Evolutionary conservation across 2,797 vertebrate genomes (phyloP), one percentile per base, ranked within the genome.

Genomic region (Macropodus opercularis): DNA sequence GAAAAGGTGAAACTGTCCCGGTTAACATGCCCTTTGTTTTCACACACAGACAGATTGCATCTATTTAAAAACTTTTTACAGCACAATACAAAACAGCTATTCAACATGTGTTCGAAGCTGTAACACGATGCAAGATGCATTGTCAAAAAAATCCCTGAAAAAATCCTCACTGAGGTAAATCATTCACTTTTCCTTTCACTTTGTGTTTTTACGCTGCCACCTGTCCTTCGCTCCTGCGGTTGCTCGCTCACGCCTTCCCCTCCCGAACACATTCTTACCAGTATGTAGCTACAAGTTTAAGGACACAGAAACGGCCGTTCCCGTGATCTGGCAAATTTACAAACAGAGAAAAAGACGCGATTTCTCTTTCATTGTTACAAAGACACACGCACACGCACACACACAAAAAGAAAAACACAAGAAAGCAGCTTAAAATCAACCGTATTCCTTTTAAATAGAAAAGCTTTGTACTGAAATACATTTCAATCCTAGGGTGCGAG

Each of bases 111-210:
- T 93, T 86, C 92, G 83, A 90, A 91, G 93, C 93, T 94, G 94
- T 93, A 94, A 95, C 92, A 92, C 87, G 91, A 95, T 93, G 91
- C 92, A 92, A 88, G 90, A 93, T 92, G 92, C 89, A 94, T 93
- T 94, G 93, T 94, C 94, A 91, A 93, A 88, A 90, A 93, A 94
- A 95, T 97, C 95, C 96, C 96, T 98, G 96, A 97, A 96, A 94
- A 94, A 89, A 89, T 92, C 95, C 94, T 96, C 92, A 81, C 90
- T 96, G 96, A 98, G 96, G 96, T 96, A 97, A 95, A 88, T 90
- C 92, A 90, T 83, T 89, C 79, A 84, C 76, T 77, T 87, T 63
- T 87, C 80, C 84, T 88, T 91, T 81, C 59, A 35, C 59, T 72
- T 80, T 74, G 63, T 69, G 50, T 77, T 62, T 77, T 14, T 69